Evolutionary conservation across 2,797 vertebrate species (phyloP), one percentile per base, ranked within the genome.

Genomic region (Rousettus madagascariensis): DNA sequence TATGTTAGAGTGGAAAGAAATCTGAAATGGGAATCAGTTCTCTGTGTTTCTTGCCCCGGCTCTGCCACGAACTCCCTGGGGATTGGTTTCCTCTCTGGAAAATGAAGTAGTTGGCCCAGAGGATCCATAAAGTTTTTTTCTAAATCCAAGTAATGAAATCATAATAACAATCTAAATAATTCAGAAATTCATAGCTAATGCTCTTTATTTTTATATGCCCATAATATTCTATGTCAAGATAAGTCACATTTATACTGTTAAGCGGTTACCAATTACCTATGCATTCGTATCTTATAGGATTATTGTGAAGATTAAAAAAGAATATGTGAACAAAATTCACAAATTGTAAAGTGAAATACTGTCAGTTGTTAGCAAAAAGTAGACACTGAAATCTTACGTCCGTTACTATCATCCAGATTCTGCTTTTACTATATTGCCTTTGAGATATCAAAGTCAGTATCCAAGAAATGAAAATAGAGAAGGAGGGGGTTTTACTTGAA

Each of bases 161-260:
- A 79, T 95, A 97, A 92, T 96, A 96, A 96, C 87, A 95, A 95
- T 91, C 94, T 96, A 97, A 97, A 96, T 96, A 97, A 96, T 97
- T 97, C 92, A 97, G 82, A 96, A 93, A 95, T 96, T 94, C 95
- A 95, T 74, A 95, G 94, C 59, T 86, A 90, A 96, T 95, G 90
- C 74, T 90, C 68, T 97, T 96, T 97, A 92, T 95, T 97, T 97
- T 96, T 96, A 95, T 96, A 68, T 91, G 74, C 85, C 63, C 59
- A 95, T 94, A 94, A 96, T 96, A 95, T 92, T 95, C 87, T 95
- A 51, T 93, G 90, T 95, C 90, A 95, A 94, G 94, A 91, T 94
- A 96, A 96, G 94, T 95, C 85, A 90, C 94, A 95, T 96, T 95
- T 95, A 95, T 96, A 94, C 83, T 86, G 41, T 94, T 65, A 79